Evolutionary conservation across 2,888 invertebrate genomes (phyloP).

Genomic region (Euzophera pinguis): DNA sequence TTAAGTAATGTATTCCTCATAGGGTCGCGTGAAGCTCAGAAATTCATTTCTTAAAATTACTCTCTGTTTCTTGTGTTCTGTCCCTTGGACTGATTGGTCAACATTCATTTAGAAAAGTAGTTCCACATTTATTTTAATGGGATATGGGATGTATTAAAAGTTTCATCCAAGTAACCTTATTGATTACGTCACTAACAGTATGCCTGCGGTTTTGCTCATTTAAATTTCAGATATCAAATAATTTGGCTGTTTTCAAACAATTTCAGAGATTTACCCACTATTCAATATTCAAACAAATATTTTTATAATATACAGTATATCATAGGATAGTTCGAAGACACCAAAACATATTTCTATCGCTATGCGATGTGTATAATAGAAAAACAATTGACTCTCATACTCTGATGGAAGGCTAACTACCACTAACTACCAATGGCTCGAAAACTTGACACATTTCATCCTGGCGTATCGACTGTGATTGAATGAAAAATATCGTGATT

Average conservation of each 20-base stretch:
- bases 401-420: constrained; percentile 5
- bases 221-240: not conserved
- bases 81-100: not conserved
- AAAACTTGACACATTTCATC: not conserved
- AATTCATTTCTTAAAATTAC: too few relatives aligned
- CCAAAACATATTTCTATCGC: not conserved
- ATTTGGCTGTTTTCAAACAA: not conserved
- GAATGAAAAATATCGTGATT: constrained; percentile 1
- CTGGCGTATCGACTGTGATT: not conserved
- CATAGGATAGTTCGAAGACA: not conserved
- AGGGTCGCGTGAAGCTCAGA: too few relatives aligned
- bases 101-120: too few relatives aligned
- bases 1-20: too few relatives aligned
- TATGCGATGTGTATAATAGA: not conserved
- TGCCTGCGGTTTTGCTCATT: not conserved
- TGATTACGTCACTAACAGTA: not conserved
- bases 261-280: not conserved
- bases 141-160: not conserved
- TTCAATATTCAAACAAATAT: not conserved
- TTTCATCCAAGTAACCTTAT: not conserved
- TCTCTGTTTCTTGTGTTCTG: too few relatives aligned
- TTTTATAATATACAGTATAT: not conserved
- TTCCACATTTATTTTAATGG: not conserved
- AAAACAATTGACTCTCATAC: not conserved
- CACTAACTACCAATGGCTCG: constrained; percentile 9